phyloP scores from a whole-genome alignment of 2,797 vertebrate genomes.

The Huso huso region DNA sequence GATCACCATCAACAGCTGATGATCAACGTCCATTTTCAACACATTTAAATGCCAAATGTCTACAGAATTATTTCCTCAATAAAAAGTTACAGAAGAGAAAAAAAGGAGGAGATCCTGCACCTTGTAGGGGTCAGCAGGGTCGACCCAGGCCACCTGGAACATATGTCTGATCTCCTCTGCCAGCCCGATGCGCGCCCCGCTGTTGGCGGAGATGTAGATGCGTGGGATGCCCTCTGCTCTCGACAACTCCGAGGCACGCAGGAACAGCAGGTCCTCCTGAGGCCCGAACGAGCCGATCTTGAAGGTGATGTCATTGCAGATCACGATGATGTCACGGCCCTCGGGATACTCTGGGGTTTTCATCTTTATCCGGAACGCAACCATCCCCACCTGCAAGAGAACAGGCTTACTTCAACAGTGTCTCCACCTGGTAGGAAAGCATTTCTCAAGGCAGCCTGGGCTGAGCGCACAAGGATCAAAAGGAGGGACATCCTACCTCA shows the following conservation, averaged over 20 bases:
- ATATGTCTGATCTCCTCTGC: conserved; percentile 84
- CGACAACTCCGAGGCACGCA: conserved; percentile 78
- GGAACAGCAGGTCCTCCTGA: conserved; percentile 80
- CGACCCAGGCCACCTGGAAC: conserved; percentile 92
- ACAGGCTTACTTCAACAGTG: neutral
- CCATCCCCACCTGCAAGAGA: conserved; percentile 80
- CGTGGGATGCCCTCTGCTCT: conserved; percentile 78
- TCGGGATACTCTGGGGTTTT: conserved; percentile 83
- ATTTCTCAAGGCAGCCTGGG: neutral
- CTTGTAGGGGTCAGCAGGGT: conserved; percentile 78
- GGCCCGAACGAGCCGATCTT: conserved; percentile 86
- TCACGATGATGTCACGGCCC: conserved; percentile 76
- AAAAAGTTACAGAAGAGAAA: neutral
- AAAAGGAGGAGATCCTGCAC: conserved; percentile 35
- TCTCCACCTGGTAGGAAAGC: neutral
- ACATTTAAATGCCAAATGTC: neutral
- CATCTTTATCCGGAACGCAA: conserved; percentile 86
- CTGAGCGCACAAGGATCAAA: neutral
- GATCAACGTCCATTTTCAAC: neutral
- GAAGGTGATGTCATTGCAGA: conserved; percentile 91
- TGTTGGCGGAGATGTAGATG: conserved; percentile 86
- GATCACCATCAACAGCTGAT: neutral
- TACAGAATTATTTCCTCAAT: too few relatives aligned
- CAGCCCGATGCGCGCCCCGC: conserved; percentile 85
- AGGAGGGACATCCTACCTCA: conserved; percentile 50